Evolutionary conservation across 2,888 invertebrate genomes (phyloP).

Genomic region (Drosophila leonis): DNA sequence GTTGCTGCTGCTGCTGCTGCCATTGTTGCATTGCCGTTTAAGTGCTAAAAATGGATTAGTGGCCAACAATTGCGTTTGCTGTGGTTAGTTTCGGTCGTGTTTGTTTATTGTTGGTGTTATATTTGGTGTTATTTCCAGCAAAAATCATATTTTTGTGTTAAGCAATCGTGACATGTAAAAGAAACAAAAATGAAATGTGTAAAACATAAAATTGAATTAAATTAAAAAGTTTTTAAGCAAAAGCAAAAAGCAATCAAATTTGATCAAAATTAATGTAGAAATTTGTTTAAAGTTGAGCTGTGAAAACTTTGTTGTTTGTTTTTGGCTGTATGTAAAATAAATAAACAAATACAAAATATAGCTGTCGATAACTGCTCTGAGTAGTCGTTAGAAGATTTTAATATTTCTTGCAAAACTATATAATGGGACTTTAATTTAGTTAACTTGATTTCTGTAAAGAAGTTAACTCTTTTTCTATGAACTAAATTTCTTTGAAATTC

Average conservation of each 20-base stretch:
- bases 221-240: conserved; percentile 16
- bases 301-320: background rate
- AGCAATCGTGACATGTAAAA: conserved; percentile 60
- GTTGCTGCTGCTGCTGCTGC: conserved; percentile 45
- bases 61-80: conserved; percentile 73
- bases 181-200: conserved; percentile 41
- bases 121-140: conserved; percentile 25
- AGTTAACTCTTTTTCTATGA: too few species aligned
- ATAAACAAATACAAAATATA: too few species aligned
- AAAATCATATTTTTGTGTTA: conserved; percentile 31
- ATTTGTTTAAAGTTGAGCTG: background rate
- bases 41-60: conserved; percentile 85
- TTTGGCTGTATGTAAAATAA: too few species aligned
- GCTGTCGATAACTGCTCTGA: background rate
- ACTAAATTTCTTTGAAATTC: too few species aligned
- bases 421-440: background rate
- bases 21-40: conserved; percentile 65
- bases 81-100: conserved; percentile 63
- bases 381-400: too few species aligned
- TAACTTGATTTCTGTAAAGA: too few species aligned
- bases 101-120: conserved; percentile 27
- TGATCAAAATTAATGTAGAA: background rate
- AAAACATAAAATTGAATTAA: conserved; percentile 36
- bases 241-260: background rate
- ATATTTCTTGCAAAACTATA: too few species aligned